A percentile compares a stretch with the other conserved stretches of the same genome.
Evolutionary conservation across 92 coral and sea anemone species (phyloP).

Genomic region (Siderastrea siderea): DNA sequence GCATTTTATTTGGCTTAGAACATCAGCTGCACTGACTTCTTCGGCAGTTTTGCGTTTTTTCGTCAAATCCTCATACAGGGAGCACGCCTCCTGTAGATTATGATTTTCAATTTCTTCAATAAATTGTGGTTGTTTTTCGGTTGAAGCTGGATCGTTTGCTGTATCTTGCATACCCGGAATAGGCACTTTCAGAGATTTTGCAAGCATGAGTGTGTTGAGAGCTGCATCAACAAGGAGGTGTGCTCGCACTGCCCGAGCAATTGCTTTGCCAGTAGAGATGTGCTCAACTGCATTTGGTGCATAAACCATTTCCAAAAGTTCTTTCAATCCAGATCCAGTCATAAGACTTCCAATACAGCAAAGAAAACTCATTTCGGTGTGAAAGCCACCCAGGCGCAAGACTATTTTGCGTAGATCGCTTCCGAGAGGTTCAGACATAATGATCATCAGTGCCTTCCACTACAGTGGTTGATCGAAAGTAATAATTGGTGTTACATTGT

Average conservation of each 20-base stretch:
- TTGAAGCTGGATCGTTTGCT: neutral
- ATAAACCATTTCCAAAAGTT: slow-evolving; percentile 40
- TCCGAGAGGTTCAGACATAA: too few species aligned
- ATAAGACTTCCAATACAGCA: neutral
- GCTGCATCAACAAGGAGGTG: slow-evolving; percentile 55
- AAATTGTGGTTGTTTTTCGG: neutral
- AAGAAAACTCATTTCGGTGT: neutral
- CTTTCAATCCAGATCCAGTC: neutral
- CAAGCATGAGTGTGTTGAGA: slow-evolving; percentile 38
- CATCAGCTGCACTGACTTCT: too few species aligned
- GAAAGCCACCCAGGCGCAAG: neutral
- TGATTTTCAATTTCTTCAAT: neutral
- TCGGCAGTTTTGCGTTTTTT: too few species aligned
- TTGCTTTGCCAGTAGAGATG: slow-evolving; percentile 48
- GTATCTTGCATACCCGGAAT: neutral
- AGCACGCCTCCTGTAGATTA: neutral
- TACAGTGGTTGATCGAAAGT: too few species aligned
- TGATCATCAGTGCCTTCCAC: too few species aligned
- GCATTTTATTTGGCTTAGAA: too few species aligned
- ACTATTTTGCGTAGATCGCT: too few species aligned
- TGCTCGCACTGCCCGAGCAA: slow-evolving; percentile 43
- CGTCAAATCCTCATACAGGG: too few species aligned
- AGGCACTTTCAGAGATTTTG: slow-evolving; percentile 41
- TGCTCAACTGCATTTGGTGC: slow-evolving; percentile 33
- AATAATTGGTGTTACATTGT: too few species aligned